These are phyloP conservation scores for Plectus sambesii DNA, from an alignment of 1,140 invertebrate species.

Conservation along the genomic window DNA sequence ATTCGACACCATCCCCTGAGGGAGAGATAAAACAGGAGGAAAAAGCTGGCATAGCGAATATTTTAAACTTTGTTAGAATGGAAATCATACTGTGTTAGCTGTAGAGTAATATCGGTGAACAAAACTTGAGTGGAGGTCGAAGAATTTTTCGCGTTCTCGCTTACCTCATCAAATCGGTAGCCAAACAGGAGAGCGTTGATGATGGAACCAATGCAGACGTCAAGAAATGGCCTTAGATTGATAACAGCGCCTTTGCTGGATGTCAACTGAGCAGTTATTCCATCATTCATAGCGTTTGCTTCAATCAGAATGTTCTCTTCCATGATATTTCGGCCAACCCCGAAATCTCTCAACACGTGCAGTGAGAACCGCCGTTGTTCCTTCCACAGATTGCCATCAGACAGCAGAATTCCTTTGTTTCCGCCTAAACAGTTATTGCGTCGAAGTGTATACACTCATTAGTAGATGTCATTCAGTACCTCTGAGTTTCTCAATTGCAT, in stretches of 20 bases:
- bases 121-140: too few relatives aligned
- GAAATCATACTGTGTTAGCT: background rate
- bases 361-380: conserved; percentile 79
- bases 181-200: conserved; percentile 43
- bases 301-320: conserved; percentile 67
- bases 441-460: too few relatives aligned
- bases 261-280: conserved; percentile 18
- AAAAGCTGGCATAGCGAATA: too few relatives aligned
- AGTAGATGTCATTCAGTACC: too few relatives aligned
- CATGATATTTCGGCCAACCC: conserved; percentile 68
- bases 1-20: too few relatives aligned
- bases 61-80: conserved; percentile 50
- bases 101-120: too few relatives aligned
- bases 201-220: conserved; percentile 43
- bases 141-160: too few relatives aligned
- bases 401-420: conserved; percentile 41
- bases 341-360: conserved; percentile 71
- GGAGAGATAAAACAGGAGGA: too few relatives aligned
- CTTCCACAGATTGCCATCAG: conserved; percentile 75
- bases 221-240: conserved; percentile 24
- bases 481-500: too few relatives aligned
- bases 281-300: conserved; percentile 26
- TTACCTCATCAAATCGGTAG: conserved; percentile 34
- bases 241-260: conserved; percentile 6
- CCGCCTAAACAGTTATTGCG: conserved; percentile 35